Base-by-base conservation (phyloP, 2,797 vertebrate genomes). In the Pristis pectinata region DNA sequence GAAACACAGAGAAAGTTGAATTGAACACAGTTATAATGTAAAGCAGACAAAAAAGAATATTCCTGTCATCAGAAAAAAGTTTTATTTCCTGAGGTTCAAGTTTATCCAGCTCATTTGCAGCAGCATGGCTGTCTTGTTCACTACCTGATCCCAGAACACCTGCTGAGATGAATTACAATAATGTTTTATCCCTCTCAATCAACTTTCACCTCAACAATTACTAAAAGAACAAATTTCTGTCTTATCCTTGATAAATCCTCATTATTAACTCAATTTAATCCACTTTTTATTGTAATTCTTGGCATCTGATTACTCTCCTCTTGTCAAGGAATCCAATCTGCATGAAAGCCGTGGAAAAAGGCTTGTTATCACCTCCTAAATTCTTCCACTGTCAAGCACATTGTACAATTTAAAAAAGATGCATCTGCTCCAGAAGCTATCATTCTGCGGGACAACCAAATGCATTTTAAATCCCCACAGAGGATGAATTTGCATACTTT, bases 391-490 rank as follows among this genome's bases (percentile, higher is more conserved):
- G 87, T 91, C 87, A 91, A 24, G 87, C 61, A 67, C 9, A 19
- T 64, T 91, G 61, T n/a, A 91, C 87, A 67, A 91, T 91, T 91
- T 91, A 1, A 67, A 22, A 67, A 64, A 91, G 83, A 87, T 27
- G 30, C 83, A 61, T 87, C 83, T 87, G 83, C 87, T 87, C 83
- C 89, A 22, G n/a, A 93, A 67, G 41, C 89, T n/a, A 70, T 93
- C 64, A 93, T 93, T 93, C 37, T 41, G 91, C 37, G 41, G 64
- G 91, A 72, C 24, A 72, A 93, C 64, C 91, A 72, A 93, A 22
- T 93, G 64, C 91, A 72, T 93, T 93, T 93, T 64, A 93, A 93
- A 93, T 93, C 64, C 91, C 64, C 61, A 93, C 59, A 72, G 91
- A 93, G 91, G 61, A 72, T 24, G 30, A 72, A 93, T 93, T 93